phyloP scores from a whole-genome alignment of 2,113 vertebrate genomes.

The Paramormyrops kingsleyae region DNA sequence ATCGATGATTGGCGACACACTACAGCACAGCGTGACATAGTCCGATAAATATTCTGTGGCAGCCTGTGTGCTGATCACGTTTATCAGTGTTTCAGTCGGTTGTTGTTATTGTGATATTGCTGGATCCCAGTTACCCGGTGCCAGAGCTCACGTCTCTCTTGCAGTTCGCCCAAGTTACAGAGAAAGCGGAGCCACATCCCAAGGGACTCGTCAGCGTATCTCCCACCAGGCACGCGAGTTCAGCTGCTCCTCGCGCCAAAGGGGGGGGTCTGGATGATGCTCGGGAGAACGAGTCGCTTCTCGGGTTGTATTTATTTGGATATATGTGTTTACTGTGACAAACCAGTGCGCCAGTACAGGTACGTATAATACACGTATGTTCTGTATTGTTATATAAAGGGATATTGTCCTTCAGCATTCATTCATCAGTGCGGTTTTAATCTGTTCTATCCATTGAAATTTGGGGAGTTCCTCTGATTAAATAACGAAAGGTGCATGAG shows the following conservation, averaged over 20 bases:
- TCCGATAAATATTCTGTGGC: not conserved
- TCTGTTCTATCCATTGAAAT: slow-evolving; percentile 23
- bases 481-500: not conserved
- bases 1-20: slow-evolving; percentile 11
- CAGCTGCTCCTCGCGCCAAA: not conserved
- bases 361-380: slow-evolving; percentile 40
- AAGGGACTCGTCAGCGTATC: not conserved
- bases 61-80: not conserved
- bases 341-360: slow-evolving; percentile 27
- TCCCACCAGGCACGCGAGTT: not conserved
- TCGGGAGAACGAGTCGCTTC: not conserved
- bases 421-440: slow-evolving; percentile 34
- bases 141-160: slow-evolving; percentile 21
- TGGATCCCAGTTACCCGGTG: slow-evolving; percentile 9
- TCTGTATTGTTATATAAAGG: slow-evolving; percentile 31
- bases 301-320: not conserved
- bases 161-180: slow-evolving; percentile 8
- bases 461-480: slow-evolving; percentile 22
- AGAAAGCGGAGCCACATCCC: not conserved
- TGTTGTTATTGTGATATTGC: slow-evolving; percentile 1
- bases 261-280: not conserved
- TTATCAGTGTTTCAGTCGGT: not conserved
- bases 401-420: slow-evolving; percentile 30
- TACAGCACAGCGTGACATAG: not conserved
- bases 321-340: not conserved